phyloP scores from a whole-genome alignment of 2,888 invertebrate genomes.

The Bibio marci region DNA sequence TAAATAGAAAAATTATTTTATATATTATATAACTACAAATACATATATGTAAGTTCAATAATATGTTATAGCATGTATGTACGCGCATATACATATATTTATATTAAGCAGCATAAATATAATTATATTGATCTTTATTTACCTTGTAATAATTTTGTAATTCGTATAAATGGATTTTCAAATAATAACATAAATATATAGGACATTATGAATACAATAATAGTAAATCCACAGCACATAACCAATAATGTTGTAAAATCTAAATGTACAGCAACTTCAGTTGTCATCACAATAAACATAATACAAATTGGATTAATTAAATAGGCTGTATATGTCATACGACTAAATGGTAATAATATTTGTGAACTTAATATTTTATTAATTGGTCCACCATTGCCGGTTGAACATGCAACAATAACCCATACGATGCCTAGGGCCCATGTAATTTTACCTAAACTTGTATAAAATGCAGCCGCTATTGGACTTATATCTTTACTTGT shows the following conservation, averaged over 20 bases:
- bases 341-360: conserved; percentile 20
- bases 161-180: conserved; percentile 9
- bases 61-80: too few relatives aligned
- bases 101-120: too few relatives aligned
- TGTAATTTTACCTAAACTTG: conserved; percentile 26
- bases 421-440: conserved; percentile 33
- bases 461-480: conserved; percentile 26
- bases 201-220: conserved; percentile 6
- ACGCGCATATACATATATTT: too few relatives aligned
- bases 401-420: conserved; percentile 31
- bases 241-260: conserved; percentile 10
- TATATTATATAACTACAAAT: too few relatives aligned
- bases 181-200: conserved; percentile 9
- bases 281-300: conserved; percentile 19
- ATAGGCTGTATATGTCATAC: conserved; percentile 33
- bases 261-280: conserved; percentile 10
- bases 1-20: too few relatives aligned
- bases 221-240: conserved; percentile 5
- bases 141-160: neutral
- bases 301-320: conserved; percentile 32
- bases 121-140: too few relatives aligned
- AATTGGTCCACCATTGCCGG: conserved; percentile 30
- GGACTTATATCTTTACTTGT: conserved; percentile 23
- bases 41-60: too few relatives aligned
- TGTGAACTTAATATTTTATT: conserved; percentile 23